These are phyloP conservation scores for Epinephelus awoara DNA, from an alignment of 2,797 vertebrate genomes.

Conservation along the genomic window DNA sequence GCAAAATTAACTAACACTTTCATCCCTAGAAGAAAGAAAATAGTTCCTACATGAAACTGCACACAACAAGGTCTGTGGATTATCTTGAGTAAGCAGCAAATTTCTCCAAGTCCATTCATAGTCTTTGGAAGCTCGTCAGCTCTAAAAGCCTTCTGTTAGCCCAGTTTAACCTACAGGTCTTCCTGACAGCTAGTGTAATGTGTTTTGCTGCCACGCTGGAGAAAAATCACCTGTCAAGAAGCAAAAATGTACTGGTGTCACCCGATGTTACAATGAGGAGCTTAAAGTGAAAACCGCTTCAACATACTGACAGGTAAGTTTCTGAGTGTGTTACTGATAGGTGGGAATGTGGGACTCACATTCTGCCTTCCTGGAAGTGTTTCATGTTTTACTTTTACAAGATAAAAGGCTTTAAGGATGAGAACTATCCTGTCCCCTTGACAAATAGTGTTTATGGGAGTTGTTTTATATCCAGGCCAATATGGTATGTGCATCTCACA, in stretches of 20 bases:
- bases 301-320: neutral
- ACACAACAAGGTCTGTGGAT: too few relatives aligned
- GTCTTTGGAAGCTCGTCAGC: neutral
- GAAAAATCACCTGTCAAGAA: neutral
- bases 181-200: neutral
- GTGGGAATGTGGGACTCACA: too few relatives aligned
- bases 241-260: neutral
- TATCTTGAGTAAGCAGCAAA: neutral
- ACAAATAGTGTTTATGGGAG: too few relatives aligned
- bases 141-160: neutral
- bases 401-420: neutral
- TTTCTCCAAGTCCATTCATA: neutral
- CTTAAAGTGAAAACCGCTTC: neutral
- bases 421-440: neutral
- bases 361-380: too few relatives aligned
- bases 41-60: too few relatives aligned
- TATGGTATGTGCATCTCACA: neutral
- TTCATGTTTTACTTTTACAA: neutral
- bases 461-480: neutral
- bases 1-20: too few relatives aligned
- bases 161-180: neutral
- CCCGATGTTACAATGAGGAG: neutral
- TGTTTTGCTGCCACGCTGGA: neutral
- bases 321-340: neutral
- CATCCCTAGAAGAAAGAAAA: too few relatives aligned